These are phyloP conservation scores for Atherinomorus stipes DNA, from an alignment of 2,113 vertebrate genomes.

Conservation along the genomic window DNA sequence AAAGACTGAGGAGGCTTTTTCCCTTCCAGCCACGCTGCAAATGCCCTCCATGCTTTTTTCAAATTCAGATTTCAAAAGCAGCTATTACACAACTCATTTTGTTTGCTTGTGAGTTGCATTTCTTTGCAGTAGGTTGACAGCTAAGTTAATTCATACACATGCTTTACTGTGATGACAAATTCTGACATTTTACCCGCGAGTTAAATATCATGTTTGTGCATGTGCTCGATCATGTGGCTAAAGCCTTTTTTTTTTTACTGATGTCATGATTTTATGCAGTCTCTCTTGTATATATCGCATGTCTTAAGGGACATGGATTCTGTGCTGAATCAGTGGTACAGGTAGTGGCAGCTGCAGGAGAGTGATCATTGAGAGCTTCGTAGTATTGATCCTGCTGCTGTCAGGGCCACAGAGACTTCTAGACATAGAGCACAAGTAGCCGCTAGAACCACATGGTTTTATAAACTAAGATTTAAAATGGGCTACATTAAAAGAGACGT, in stretches of 20 bases:
- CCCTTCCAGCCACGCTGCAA: constrained; percentile 19
- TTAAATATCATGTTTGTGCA: constrained; percentile 11
- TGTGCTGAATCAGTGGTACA: constrained; percentile 30
- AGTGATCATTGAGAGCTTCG: constrained; percentile 55
- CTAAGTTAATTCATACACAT: background rate
- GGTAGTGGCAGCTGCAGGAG: constrained; percentile 41
- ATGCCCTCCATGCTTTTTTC: constrained; percentile 57
- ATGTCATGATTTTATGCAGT: constrained; percentile 30
- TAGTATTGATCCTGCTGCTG: constrained; percentile 61
- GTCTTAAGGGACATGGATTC: constrained; percentile 10
- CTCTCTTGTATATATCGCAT: constrained; percentile 30
- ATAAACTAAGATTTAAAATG: constrained; percentile 21
- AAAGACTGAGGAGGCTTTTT: constrained; percentile 53
- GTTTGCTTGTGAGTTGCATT: constrained; percentile 29
- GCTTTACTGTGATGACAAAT: constrained; percentile 13
- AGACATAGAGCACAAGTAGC: constrained; percentile 28
- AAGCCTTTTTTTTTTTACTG: constrained; percentile 25
- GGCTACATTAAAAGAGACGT: constrained; percentile 4
- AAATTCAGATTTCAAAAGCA: constrained; percentile 38
- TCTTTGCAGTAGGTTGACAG: constrained; percentile 8
- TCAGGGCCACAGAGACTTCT: constrained; percentile 41
- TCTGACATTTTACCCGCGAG: background rate
- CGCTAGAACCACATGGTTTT: constrained; percentile 33
- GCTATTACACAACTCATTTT: constrained; percentile 27
- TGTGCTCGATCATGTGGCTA: constrained; percentile 13